These are phyloP conservation scores for Cantharis lateralis DNA, from an alignment of 2,888 invertebrate genomes.

Conservation along the genomic window DNA sequence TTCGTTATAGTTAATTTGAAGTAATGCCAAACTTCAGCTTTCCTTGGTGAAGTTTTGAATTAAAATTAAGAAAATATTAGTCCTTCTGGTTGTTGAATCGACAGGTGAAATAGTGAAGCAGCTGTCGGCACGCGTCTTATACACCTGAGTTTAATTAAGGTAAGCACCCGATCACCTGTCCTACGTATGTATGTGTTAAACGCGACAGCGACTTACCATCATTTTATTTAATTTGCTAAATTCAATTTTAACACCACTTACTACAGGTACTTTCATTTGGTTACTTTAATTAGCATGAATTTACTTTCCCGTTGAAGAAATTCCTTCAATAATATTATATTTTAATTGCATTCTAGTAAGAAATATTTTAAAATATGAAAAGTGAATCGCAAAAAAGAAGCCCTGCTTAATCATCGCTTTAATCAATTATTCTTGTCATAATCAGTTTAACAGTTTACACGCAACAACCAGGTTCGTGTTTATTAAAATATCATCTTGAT, in stretches of 20 bases:
- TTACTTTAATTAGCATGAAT: not conserved
- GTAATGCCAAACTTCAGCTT: not conserved
- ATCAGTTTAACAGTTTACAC: not conserved
- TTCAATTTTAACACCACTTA: not conserved
- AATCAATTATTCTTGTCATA: not conserved
- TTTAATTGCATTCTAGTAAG: not conserved
- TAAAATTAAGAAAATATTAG: constrained; percentile 19
- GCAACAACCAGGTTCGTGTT: not conserved
- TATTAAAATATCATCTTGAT: not conserved
- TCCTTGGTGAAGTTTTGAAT: not conserved
- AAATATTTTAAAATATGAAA: not conserved
- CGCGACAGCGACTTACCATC: not conserved
- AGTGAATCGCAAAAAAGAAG: not conserved
- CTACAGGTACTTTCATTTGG: not conserved
- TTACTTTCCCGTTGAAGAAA: not conserved
- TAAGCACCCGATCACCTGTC: constrained; percentile 52
- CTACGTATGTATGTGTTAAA: constrained; percentile 4
- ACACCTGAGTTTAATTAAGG: constrained; percentile 55
- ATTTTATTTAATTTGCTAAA: not conserved
- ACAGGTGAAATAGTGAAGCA: constrained; percentile 50
- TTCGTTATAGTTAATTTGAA: not conserved
- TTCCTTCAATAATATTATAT: not conserved
- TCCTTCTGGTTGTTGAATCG: constrained; percentile 40
- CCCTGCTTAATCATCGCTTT: not conserved
- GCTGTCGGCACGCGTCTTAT: constrained; percentile 54